Percentiles rank a stretch among this genome's conserved stretches.
These are phyloP conservation scores for Rhinatrema bivittatum DNA, from an alignment of 2,797 vertebrate genomes.

Conservation along the genomic window DNA sequence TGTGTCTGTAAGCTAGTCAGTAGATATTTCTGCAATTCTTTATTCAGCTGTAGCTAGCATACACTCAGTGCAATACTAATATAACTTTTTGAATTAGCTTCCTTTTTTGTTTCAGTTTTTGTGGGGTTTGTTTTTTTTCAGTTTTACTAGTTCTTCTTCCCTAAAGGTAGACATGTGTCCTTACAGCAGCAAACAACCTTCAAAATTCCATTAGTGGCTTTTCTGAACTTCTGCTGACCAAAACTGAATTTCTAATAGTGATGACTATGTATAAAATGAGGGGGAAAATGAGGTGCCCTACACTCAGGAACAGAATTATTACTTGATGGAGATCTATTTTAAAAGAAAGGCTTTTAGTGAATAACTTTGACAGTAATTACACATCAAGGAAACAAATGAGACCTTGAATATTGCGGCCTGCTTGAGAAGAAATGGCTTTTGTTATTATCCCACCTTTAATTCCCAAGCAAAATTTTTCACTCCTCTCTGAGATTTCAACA, in stretches of 20 bases:
- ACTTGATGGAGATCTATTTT: not conserved
- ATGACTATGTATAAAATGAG: fast-evolving
- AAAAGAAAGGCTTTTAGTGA: not conserved
- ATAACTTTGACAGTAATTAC: slow-evolving; percentile 8
- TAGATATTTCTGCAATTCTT: no score
- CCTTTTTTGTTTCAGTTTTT: no score
- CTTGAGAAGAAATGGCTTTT: not conserved
- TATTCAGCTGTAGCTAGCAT: no score
- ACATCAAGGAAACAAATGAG: not conserved
- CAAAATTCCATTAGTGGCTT: slow-evolving; percentile 11
- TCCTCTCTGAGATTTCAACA: not conserved
- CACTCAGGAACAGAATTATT: not conserved
- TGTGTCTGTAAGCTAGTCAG: no score
- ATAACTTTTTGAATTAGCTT: no score
- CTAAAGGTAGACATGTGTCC: no score
- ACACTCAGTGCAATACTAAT: no score
- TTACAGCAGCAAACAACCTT: not conserved
- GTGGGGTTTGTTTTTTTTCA: no score
- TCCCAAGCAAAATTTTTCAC: slow-evolving; percentile 1
- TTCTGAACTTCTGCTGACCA: slow-evolving; percentile 11
- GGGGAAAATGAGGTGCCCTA: not conserved
- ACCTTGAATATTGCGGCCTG: not conserved
- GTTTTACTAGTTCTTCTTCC: slow-evolving; percentile 14
- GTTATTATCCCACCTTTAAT: not conserved
- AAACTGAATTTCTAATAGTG: slow-evolving; percentile 1